These are phyloP conservation scores for Halichoeres trimaculatus DNA, from an alignment of 2,113 vertebrate genomes.

Conservation along the genomic window DNA sequence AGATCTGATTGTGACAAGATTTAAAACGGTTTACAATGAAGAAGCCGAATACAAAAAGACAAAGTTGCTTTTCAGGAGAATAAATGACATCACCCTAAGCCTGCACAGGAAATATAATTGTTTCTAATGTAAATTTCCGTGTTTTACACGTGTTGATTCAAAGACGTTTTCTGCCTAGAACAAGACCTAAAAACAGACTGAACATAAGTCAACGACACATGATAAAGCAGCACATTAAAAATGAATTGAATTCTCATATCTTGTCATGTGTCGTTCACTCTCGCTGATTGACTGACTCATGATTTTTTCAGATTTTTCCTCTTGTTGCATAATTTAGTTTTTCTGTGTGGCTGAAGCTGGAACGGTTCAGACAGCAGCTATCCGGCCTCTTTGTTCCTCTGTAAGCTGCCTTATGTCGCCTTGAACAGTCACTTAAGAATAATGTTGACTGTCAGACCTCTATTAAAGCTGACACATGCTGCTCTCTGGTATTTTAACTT, in stretches of 20 bases:
- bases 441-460: conserved; percentile 45
- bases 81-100: not conserved
- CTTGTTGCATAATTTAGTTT: not conserved
- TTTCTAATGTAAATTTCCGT: too few relatives aligned
- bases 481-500: conserved; percentile 60
- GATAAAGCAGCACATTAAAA: not conserved
- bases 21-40: too few relatives aligned
- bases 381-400: conserved; percentile 44
- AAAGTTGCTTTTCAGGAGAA: not conserved
- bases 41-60: not conserved
- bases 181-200: too few relatives aligned
- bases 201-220: too few relatives aligned
- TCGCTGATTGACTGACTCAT: not conserved
- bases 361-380: not conserved
- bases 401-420: conserved; percentile 46
- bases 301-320: not conserved
- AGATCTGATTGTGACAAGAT: too few relatives aligned
- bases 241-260: not conserved
- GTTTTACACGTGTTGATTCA: too few relatives aligned
- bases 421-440: conserved; percentile 44
- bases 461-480: conserved; percentile 62
- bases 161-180: too few relatives aligned
- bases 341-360: not conserved
- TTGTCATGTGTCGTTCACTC: not conserved
- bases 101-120: not conserved